These are phyloP conservation scores for Seira musarum DNA, from an alignment of 2,888 invertebrate species.

Conservation along the genomic window DNA sequence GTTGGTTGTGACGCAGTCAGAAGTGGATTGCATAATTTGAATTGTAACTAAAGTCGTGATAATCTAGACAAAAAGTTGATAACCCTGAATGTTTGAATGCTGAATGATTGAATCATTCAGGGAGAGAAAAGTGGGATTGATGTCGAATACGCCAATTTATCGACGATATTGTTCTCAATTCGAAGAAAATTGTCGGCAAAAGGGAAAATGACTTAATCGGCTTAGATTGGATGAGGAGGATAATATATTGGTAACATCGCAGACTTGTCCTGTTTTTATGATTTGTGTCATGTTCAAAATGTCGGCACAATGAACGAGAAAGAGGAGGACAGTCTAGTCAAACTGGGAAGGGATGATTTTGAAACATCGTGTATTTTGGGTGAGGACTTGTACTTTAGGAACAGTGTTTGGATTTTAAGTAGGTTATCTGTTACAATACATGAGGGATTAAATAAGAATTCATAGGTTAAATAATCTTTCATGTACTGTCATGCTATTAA, in stretches of 20 bases:
- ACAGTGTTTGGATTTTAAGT: not conserved
- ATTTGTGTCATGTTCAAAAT: not conserved
- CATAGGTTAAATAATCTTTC: no score
- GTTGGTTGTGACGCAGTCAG: not conserved
- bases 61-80: not conserved
- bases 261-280: not conserved
- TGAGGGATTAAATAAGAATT: no score
- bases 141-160: not conserved
- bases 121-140: not conserved
- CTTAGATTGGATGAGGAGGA: not conserved
- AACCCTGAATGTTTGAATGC: not conserved
- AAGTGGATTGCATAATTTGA: not conserved
- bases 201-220: not conserved
- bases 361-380: not conserved
- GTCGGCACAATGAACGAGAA: not conserved
- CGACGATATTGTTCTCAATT: not conserved
- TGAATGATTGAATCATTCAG: not conserved
- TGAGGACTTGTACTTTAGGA: no score
- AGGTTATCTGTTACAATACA: not conserved
- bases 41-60: not conserved
- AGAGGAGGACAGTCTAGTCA: not conserved
- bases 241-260: not conserved
- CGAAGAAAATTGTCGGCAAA: not conserved
- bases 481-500: no score
- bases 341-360: not conserved